phyloP scores from a whole-genome alignment of 2,888 invertebrate genomes.

The Mythimna impura region DNA sequence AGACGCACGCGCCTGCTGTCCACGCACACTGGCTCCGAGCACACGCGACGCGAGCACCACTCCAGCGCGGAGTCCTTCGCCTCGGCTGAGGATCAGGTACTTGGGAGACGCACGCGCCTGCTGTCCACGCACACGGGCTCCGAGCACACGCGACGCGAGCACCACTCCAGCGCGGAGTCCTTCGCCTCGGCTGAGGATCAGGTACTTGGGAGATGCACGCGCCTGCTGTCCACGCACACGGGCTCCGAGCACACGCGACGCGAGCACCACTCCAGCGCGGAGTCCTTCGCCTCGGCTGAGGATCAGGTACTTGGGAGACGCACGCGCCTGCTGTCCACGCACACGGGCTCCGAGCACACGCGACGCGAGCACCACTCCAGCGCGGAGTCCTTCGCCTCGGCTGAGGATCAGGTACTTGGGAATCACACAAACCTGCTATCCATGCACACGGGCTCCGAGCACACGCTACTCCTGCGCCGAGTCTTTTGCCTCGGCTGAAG shows the following conservation, averaged over 20 bases:
- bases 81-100: constrained; percentile 95
- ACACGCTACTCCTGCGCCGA: constrained; percentile 65
- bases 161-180: background rate
- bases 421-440: background rate
- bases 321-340: background rate
- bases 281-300: constrained; percentile 89
- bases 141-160: constrained; percentile 80
- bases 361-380: constrained; percentile 76
- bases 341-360: constrained; percentile 59
- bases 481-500: background rate
- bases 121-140: background rate
- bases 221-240: background rate
- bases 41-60: constrained; percentile 80
- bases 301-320: constrained; percentile 92
- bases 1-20: background rate
- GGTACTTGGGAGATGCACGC: constrained; percentile 79
- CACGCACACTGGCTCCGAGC: background rate
- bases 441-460: background rate
- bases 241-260: constrained; percentile 71
- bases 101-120: background rate
- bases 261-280: constrained; percentile 69
- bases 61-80: background rate
- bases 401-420: constrained; percentile 94
- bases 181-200: constrained; percentile 93
- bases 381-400: background rate